phyloP scores from a whole-genome alignment of 2,113 vertebrate species.

The Chaenocephalus aceratus region DNA sequence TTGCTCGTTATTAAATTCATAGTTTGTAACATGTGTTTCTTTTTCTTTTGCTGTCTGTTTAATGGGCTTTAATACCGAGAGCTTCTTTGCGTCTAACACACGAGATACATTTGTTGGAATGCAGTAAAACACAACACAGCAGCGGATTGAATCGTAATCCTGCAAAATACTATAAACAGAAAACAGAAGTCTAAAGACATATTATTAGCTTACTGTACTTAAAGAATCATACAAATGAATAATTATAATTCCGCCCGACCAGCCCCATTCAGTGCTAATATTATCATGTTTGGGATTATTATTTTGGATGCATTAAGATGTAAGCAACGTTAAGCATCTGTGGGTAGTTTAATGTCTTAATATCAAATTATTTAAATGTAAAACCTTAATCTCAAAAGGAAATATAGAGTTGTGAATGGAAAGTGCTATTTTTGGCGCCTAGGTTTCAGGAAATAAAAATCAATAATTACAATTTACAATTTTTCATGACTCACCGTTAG shows the following conservation, averaged over 20 bases:
- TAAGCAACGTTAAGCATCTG: background rate
- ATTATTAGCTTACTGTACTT: background rate
- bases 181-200: background rate
- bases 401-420: background rate
- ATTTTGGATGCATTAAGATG: background rate
- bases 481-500: background rate
- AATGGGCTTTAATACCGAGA: conserved; percentile 24
- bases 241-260: background rate
- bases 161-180: conserved; percentile 2
- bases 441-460: background rate
- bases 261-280: background rate
- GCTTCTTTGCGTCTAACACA: background rate
- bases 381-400: background rate
- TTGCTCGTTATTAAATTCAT: conserved; percentile 59
- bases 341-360: background rate
- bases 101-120: conserved; percentile 4
- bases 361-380: background rate
- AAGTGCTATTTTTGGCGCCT: background rate
- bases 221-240: background rate
- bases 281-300: background rate
- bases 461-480: background rate
- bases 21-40: conserved; percentile 41
- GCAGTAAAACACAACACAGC: conserved; percentile 3
- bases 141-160: background rate
- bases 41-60: conserved; percentile 2